Evolutionary conservation across 2,797 vertebrate genomes (phyloP).

Genomic region (Huso huso): DNA sequence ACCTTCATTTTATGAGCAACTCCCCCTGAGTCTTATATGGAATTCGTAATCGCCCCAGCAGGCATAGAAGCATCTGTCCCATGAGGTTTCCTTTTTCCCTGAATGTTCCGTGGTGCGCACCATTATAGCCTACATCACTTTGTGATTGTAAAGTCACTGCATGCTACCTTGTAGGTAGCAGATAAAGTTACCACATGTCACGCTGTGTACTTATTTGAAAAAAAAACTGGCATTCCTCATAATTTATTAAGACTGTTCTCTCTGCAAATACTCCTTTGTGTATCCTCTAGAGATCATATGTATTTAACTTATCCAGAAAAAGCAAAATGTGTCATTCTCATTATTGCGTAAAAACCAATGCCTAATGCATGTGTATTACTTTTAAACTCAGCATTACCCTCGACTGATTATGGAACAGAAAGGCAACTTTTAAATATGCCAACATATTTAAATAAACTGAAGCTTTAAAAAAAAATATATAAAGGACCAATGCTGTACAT

Average conservation of each 20-base stretch:
- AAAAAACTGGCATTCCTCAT: conserved; percentile 15
- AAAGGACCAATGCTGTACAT: too few relatives aligned
- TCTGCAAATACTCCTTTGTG: background rate
- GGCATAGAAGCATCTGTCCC: conserved; percentile 10
- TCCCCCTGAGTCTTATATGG: conserved; percentile 29
- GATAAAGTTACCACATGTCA: conserved; percentile 3
- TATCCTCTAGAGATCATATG: too few relatives aligned
- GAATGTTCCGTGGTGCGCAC: background rate
- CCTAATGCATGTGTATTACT: too few relatives aligned
- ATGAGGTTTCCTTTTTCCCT: conserved; percentile 15
- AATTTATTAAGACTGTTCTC: conserved; percentile 15
- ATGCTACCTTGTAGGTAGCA: conserved; percentile 8
- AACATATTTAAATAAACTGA: too few relatives aligned
- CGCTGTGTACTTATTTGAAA: conserved; percentile 10
- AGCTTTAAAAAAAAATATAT: too few relatives aligned
- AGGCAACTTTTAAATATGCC: too few relatives aligned
- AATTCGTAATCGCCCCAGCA: conserved; percentile 33
- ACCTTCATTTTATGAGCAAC: conserved; percentile 29
- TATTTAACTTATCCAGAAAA: too few relatives aligned
- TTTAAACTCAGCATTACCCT: too few relatives aligned
- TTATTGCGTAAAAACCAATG: too few relatives aligned
- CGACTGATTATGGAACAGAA: too few relatives aligned
- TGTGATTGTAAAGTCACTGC: conserved; percentile 17
- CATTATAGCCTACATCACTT: background rate
- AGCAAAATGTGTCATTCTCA: too few relatives aligned